A percentile compares a stretch with the other conserved stretches of the same genome.
These are phyloP conservation scores for Indicator maculatus DNA, from an alignment of 2,113 vertebrate species.

Conservation along the genomic window DNA sequence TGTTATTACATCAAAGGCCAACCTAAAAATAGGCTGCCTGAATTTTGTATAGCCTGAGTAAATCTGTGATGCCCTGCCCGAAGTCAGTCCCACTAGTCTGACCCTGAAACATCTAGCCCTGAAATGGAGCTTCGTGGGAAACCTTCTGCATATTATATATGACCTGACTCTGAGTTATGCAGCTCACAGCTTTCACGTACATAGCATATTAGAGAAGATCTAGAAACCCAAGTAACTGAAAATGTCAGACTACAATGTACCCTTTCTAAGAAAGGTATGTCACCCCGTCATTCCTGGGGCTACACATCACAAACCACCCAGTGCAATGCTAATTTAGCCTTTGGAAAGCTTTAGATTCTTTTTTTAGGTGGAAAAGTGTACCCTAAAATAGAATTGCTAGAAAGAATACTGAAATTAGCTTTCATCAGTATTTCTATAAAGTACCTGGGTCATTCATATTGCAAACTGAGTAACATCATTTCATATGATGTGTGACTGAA, in stretches of 20 bases:
- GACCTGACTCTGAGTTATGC: rapidly evolving
- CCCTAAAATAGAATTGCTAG: background rate
- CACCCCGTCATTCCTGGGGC: background rate
- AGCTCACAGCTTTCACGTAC: background rate
- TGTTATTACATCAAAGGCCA: background rate
- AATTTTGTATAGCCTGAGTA: background rate
- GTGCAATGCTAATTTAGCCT: background rate
- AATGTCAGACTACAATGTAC: background rate
- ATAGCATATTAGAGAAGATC: background rate
- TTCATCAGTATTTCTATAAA: background rate
- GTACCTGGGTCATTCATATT: background rate
- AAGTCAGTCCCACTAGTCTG: background rate
- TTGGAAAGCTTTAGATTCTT: background rate
- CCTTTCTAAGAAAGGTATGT: background rate
- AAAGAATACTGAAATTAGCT: background rate
- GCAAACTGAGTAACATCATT: background rate
- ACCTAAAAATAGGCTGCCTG: background rate
- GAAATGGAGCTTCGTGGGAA: background rate
- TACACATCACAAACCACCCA: background rate
- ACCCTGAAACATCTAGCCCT: background rate
- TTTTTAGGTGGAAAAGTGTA: background rate
- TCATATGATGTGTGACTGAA: background rate
- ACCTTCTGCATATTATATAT: background rate
- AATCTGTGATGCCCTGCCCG: background rate
- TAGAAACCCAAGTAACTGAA: background rate